Base-by-base conservation (phyloP, 2,888 invertebrate species). In the Phasia obesa region DNA sequence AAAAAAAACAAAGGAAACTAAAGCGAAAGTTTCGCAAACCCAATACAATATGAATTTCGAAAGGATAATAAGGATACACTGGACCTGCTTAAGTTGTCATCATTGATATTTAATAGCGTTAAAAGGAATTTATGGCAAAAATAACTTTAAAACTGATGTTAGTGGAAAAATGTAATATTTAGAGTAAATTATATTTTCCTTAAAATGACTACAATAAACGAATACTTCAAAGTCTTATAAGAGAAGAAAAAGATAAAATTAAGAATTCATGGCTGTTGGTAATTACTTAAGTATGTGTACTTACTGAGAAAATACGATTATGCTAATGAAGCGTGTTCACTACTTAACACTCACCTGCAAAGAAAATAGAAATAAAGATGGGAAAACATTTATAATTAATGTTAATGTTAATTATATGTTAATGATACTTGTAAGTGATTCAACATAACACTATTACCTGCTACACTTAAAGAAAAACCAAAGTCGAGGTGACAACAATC, bases 31-130 rank as follows among this genome's bases (percentile, higher is more conserved):
- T 65, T 49, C 19, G 42, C 15, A 62, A 73, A 53, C 38, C 25
- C 19, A 19, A 13, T 27, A n/a, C 11, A 64, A 55, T 25, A 35
- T 25, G 42, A 64, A 47, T 78, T 55, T 42, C 31, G 3, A 9
- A 44, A 55, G 65, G 57, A 78, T 70, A 64, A 75, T 49, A 60
- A 67, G 44, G n/a, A 65, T 59, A 59, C 35, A 82, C 57, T 70
- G 59, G 64, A 75, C 78, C 81, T 77, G 55, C 69, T 84, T 75
- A 82, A 84, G 79, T 75, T 85, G 84, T 84, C 81, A 82, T 80
- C 84, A 84, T 81, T 84, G 85, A 84, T 84, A 80, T 85, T 84
- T 70, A 84, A 85, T 78, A 65, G 62, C 44, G 47, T 67, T 44
- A 73, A 44, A 6, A 27, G 13, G 1, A n/a, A n/a, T n/a, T n/a